These are phyloP conservation scores for Tenthredo scrophulariae DNA, from an alignment of 2,888 invertebrate genomes.

Conservation along the genomic window DNA sequence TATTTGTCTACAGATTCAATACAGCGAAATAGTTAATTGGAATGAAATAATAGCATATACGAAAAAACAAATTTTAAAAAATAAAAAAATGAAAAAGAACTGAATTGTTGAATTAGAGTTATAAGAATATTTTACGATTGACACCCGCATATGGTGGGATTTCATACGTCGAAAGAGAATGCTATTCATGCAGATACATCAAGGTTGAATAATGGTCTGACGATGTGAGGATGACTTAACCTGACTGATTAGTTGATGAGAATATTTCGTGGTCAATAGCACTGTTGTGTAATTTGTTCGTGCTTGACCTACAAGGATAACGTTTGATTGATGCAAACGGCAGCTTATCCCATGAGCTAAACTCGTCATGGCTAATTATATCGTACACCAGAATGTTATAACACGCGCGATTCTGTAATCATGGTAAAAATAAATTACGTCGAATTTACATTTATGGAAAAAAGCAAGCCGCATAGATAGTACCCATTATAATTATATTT, in stretches of 20 bases:
- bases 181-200: not conserved
- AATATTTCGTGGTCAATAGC: constrained; percentile 41
- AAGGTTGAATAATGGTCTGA: not conserved
- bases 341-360: not conserved
- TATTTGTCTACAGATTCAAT: not conserved
- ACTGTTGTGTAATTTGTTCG: constrained; percentile 10
- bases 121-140: not conserved
- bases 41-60: not conserved
- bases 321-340: not conserved
- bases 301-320: constrained; percentile 33
- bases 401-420: not conserved
- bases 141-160: not conserved
- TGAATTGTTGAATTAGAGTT: not conserved
- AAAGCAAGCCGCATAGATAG: not conserved
- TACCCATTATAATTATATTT: not conserved
- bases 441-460: not conserved
- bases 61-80: not conserved
- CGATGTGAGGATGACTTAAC: not conserved
- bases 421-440: not conserved
- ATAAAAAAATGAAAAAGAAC: not conserved
- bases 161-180: not conserved
- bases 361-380: constrained; percentile 27
- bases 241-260: not conserved
- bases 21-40: not conserved
- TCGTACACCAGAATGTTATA: not conserved